Conservation (phyloP, 1,140 invertebrate genomes). For the Drosophila suzukii region DNA sequence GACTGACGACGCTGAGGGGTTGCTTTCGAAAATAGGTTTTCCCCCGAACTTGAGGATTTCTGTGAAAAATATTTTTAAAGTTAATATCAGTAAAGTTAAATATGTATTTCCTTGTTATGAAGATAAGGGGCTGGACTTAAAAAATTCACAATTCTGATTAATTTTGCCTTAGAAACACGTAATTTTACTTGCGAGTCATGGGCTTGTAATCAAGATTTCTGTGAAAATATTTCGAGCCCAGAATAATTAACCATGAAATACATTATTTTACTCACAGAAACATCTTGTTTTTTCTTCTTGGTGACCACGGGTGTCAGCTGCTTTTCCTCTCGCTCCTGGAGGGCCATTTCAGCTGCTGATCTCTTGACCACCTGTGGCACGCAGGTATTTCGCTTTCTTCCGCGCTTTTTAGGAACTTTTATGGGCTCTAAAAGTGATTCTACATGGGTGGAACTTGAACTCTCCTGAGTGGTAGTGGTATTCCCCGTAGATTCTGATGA, state of each 20-base stretch:
- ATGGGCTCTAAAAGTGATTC: neutral
- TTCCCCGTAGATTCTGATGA: neutral
- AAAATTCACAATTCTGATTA: neutral
- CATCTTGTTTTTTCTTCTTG: slow-evolving; percentile 45
- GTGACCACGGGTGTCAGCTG: slow-evolving; percentile 54
- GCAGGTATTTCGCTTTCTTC: slow-evolving; percentile 71
- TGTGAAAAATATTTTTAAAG: neutral
- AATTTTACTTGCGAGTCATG: neutral
- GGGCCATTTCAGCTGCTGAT: slow-evolving; percentile 67
- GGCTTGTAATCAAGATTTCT: neutral
- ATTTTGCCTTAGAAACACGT: neutral
- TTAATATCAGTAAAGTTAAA: neutral
- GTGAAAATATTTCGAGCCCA: neutral
- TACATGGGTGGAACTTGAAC: neutral
- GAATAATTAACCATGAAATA: neutral
- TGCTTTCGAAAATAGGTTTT: neutral
- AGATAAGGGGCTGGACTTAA: neutral
- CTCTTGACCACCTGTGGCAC: slow-evolving; percentile 72
- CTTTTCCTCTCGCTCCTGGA: slow-evolving; percentile 68
- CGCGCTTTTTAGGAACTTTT: slow-evolving; percentile 59
- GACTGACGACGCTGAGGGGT: slow-evolving; percentile 35
- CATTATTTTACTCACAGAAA: slow-evolving; percentile 25
- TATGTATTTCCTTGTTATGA: neutral
- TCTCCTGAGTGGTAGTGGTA: neutral
- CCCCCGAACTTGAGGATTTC: neutral